A percentile compares a stretch with the other conserved stretches of the same genome.
Conservation (phyloP, 2,113 vertebrate species). For the Malurus alboscapulatus region DNA sequence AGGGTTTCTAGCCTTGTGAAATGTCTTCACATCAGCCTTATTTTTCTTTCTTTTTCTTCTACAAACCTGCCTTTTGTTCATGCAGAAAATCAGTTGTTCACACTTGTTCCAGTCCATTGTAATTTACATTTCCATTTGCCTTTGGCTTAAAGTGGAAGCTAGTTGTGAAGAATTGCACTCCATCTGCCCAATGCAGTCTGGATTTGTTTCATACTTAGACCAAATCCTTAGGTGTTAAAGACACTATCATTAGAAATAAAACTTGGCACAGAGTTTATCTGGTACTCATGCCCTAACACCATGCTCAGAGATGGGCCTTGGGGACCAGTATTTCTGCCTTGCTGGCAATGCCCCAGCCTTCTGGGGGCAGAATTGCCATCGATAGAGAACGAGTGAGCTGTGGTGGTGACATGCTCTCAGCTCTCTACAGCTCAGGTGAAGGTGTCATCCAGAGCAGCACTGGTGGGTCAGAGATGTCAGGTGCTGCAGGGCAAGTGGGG, state of each 20-base stretch:
- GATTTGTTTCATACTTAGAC: background rate
- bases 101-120: background rate
- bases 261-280: background rate
- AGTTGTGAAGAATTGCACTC: background rate
- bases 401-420: rapidly evolving
- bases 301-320: rapidly evolving
- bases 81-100: background rate
- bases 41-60: too few relatives aligned
- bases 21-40: background rate
- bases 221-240: background rate
- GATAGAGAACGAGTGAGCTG: rapidly evolving
- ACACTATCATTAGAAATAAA: background rate
- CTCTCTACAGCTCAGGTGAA: rapidly evolving
- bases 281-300: background rate
- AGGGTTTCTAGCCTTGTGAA: background rate
- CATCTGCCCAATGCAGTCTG: background rate
- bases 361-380: rapidly evolving
- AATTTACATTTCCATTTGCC: background rate
- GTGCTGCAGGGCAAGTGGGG: background rate
- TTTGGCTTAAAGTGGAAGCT: background rate
- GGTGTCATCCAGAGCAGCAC: background rate
- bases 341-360: background rate
- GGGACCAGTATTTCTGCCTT: background rate
- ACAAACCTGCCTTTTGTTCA: background rate
- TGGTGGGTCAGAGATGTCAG: background rate